Evolutionary conservation across 1,140 invertebrate species (phyloP).

Genomic region (Samia ricini): DNA sequence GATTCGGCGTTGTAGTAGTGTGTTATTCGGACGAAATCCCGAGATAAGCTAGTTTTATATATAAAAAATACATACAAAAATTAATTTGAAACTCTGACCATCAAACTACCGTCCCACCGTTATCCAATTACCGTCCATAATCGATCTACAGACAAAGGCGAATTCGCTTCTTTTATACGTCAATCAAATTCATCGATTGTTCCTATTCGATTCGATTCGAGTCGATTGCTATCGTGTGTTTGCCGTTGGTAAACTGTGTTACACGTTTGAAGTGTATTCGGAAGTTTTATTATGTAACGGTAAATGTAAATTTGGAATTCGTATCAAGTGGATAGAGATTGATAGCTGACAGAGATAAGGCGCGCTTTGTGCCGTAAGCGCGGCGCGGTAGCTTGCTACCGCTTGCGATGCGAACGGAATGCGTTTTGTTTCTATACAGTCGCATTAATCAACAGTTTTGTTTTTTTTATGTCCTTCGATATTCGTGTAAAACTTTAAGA

Average conservation of each 20-base stretch:
- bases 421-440: background rate
- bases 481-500: background rate
- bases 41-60: background rate
- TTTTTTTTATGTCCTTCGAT: background rate
- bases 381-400: no score
- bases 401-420: slow-evolving; percentile 10
- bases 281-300: background rate
- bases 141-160: slow-evolving; percentile 57
- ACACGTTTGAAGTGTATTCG: slow-evolving; percentile 8
- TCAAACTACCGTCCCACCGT: slow-evolving; percentile 16
- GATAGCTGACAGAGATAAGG: slow-evolving; percentile 60
- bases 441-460: background rate
- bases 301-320: slow-evolving; percentile 10
- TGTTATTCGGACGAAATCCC: no score
- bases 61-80: background rate
- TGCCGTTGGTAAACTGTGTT: slow-evolving; percentile 7
- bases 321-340: slow-evolving; percentile 47
- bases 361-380: slow-evolving; percentile 45
- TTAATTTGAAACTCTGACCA: slow-evolving; percentile 11
- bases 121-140: slow-evolving; percentile 62
- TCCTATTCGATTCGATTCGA: slow-evolving; percentile 42
- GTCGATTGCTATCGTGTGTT: slow-evolving; percentile 20
- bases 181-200: slow-evolving; percentile 64
- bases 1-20: no score
- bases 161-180: slow-evolving; percentile 64